Conservation (phyloP, 2,888 invertebrate genomes). For the Abscondita cerata region DNA sequence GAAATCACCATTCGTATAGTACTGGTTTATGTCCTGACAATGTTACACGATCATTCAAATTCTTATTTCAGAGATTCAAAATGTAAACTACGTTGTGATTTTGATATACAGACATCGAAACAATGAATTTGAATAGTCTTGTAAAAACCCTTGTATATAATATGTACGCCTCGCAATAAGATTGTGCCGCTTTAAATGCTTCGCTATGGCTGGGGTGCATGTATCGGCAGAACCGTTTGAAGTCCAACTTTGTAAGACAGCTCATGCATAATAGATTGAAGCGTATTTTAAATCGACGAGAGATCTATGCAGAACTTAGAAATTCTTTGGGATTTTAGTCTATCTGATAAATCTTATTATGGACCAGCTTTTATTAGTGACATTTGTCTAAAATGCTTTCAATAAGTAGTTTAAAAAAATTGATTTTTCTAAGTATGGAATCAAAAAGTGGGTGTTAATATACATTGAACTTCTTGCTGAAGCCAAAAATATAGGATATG, state of each 20-base stretch:
- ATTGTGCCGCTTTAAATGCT: slow-evolving; percentile 41
- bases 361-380: too few species aligned
- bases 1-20: neutral
- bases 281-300: neutral
- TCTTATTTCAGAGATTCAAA: neutral
- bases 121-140: slow-evolving; percentile 26
- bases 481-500: too few species aligned
- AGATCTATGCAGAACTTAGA: neutral
- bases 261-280: slow-evolving; percentile 32
- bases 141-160: slow-evolving; percentile 38
- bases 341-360: too few species aligned
- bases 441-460: too few species aligned
- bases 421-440: too few species aligned
- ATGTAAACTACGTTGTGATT: slow-evolving; percentile 19
- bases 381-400: too few species aligned
- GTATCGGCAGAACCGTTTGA: slow-evolving; percentile 27
- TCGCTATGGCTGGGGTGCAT: slow-evolving; percentile 35
- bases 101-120: slow-evolving; percentile 26
- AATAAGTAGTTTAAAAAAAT: too few species aligned
- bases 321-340: too few species aligned
- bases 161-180: slow-evolving; percentile 37
- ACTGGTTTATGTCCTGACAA: slow-evolving; percentile 1
- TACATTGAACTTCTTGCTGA: too few species aligned
- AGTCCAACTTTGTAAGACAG: slow-evolving; percentile 24
- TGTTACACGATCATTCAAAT: slow-evolving; percentile 1